phyloP scores from a whole-genome alignment of 1,140 invertebrate genomes.

The Anastrepha ludens region DNA sequence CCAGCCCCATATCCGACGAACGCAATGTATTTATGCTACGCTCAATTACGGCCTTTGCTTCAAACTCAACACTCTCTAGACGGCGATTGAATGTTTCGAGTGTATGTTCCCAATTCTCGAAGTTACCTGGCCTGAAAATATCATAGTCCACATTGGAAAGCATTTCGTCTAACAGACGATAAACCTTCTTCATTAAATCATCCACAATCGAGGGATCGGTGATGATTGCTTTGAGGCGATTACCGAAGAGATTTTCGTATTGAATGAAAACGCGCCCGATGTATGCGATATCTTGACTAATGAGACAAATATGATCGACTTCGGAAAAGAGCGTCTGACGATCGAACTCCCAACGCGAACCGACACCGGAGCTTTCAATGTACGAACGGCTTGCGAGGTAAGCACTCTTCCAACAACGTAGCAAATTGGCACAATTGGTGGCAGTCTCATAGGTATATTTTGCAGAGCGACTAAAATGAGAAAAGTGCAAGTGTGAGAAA shows the following conservation, averaged over 20 bases:
- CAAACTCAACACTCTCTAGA: conserved; percentile 84
- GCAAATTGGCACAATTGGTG: conserved; percentile 79
- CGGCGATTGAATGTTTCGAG: conserved; percentile 85
- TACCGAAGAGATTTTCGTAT: conserved; percentile 92
- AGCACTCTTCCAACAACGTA: conserved; percentile 84
- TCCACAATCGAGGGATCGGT: conserved; percentile 90
- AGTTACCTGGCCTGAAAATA: conserved; percentile 84
- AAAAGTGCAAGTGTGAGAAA: neutral
- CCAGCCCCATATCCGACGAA: conserved; percentile 86
- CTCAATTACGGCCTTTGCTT: conserved; percentile 89
- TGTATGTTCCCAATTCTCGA: conserved; percentile 88
- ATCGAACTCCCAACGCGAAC: conserved; percentile 93
- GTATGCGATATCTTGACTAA: conserved; percentile 85
- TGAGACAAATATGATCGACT: conserved; percentile 87
- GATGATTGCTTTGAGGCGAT: conserved; percentile 89
- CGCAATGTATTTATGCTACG: conserved; percentile 86
- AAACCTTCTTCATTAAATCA: conserved; percentile 80
- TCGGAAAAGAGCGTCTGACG: conserved; percentile 85
- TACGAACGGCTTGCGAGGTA: conserved; percentile 84
- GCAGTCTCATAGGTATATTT: conserved; percentile 77
- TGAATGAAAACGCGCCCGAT: conserved; percentile 86
- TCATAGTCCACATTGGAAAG: conserved; percentile 88
- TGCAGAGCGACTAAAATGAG: conserved; percentile 75
- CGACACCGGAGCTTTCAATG: conserved; percentile 88
- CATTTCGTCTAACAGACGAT: conserved; percentile 79